Evolutionary conservation across 2,888 invertebrate species (phyloP), one percentile per base, ranked within the genome.

Genomic region (Caenorhabditis sulstoni): DNA sequence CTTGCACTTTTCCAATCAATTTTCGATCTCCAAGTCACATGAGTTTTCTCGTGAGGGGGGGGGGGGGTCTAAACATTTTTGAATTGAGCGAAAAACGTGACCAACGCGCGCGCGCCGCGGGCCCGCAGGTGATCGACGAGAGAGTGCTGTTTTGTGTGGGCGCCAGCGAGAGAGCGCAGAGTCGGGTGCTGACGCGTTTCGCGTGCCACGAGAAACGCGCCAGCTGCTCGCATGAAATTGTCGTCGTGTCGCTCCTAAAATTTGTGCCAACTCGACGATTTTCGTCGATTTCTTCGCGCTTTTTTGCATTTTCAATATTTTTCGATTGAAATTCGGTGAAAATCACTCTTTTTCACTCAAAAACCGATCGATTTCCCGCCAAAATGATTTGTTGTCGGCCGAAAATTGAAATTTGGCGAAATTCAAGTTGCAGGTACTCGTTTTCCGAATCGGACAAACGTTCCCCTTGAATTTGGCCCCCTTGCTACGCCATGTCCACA

Each of bases 391-490:
- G n/a, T n/a, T n/a, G n/a, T n/a, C n/a, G n/a, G n/a, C n/a, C n/a
- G n/a, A n/a, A n/a, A n/a, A n/a, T 29, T 29, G 7, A 29, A 29
- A 5, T 29, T 29, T 35, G 18, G 35, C 11, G 12, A 61, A 47
- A 11, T 61, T 61, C 16, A 22, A 14, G n/a, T 74, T 74, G 20
- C 74, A 74, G 74, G 65, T 45, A 16, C 47, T 65, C 74, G 74
- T 74, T 74, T 74, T 65, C 58, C 74, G 22, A 3, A 2, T 9
- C 18, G 47, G 53, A 59, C 41, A 39, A 52, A 64, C 71, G 71
- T 62, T 57, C n/a, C 14, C 64, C 70, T 68, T 64, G 41, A 79
- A 75, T 75, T 79, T 74, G 74, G 79, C 74, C 79, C 79, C 79
- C 45, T 53, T 50, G 64, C 64, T 65, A 73, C 73, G 47, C 53